A percentile compares a stretch with the other conserved stretches of the same genome.
These are phyloP conservation scores for Pogona vitticeps DNA, from an alignment of 2,113 vertebrate species.

Conservation along the genomic window DNA sequence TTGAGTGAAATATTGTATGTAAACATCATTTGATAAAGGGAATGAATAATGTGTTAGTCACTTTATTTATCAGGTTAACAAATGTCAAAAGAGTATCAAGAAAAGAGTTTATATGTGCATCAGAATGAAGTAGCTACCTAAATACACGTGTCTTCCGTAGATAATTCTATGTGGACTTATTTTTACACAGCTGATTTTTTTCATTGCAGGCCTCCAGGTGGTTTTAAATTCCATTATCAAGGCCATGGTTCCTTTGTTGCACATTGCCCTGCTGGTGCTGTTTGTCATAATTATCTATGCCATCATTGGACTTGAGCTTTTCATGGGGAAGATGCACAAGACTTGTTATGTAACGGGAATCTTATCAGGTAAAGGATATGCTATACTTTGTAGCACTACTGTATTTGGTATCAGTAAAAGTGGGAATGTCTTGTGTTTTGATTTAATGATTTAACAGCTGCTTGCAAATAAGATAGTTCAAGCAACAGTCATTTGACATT, in stretches of 20 bases:
- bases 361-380: slow-evolving; percentile 77
- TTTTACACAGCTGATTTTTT: slow-evolving; percentile 39
- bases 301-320: slow-evolving; percentile 97
- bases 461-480: not conserved
- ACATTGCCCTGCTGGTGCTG: slow-evolving; percentile 96
- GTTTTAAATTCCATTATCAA: slow-evolving; percentile 99
- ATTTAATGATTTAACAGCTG: not conserved
- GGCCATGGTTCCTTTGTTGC: slow-evolving; percentile 98
- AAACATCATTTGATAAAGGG: not conserved
- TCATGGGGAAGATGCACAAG: slow-evolving; percentile 99
- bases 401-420: not conserved
- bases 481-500: not conserved
- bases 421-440: not conserved
- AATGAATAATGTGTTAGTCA: not conserved
- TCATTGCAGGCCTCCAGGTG: slow-evolving; percentile 92
- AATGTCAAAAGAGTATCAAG: not conserved
- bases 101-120: not conserved
- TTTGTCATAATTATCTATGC: slow-evolving; percentile 99
- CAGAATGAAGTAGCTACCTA: not conserved
- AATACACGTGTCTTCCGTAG: not conserved
- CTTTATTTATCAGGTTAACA: not conserved
- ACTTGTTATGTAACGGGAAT: slow-evolving; percentile 86
- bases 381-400: not conserved
- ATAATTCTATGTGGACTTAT: slow-evolving; percentile 16
- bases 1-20: not conserved